phyloP scores from a whole-genome alignment of 2,113 vertebrate species.

The Aviceda subcristata region DNA sequence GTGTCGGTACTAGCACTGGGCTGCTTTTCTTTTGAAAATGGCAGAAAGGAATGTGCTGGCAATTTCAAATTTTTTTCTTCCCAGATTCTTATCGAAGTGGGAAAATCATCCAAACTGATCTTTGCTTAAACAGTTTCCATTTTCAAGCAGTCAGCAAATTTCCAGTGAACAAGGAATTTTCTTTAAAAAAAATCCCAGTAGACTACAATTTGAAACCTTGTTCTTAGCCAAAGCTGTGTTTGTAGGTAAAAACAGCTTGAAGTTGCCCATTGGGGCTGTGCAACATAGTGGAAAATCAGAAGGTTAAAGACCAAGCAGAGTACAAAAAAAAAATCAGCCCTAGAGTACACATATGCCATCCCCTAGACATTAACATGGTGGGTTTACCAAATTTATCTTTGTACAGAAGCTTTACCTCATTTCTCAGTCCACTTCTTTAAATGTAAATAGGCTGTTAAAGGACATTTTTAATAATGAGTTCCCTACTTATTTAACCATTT shows the following conservation, averaged over 20 bases:
- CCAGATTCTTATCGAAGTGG: slow-evolving; percentile 40
- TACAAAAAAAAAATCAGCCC: not conserved
- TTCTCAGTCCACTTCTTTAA: slow-evolving; percentile 29
- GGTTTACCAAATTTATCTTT: slow-evolving; percentile 25
- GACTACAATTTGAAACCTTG: slow-evolving; percentile 18
- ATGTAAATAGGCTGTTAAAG: slow-evolving; percentile 24
- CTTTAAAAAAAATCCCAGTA: not conserved
- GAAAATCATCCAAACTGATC: slow-evolving; percentile 30
- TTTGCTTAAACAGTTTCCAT: slow-evolving; percentile 5
- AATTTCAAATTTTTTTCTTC: slow-evolving; percentile 3
- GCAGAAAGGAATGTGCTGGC: slow-evolving; percentile 55
- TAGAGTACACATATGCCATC: not conserved
- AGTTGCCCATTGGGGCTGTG: slow-evolving; percentile 29
- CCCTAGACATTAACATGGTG: not conserved
- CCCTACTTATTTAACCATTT: slow-evolving; percentile 52
- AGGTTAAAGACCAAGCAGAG: slow-evolving; percentile 40
- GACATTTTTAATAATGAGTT: slow-evolving; percentile 40
- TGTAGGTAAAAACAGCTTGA: slow-evolving; percentile 45
- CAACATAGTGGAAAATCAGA: slow-evolving; percentile 48
- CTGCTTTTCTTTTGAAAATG: slow-evolving; percentile 46
- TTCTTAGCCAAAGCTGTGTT: slow-evolving; percentile 26
- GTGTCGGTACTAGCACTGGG: not conserved
- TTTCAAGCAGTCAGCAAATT: slow-evolving; percentile 49
- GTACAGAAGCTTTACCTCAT: slow-evolving; percentile 25
- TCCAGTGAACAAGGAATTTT: slow-evolving; percentile 27